Base-by-base conservation (phyloP, 2,113 vertebrate species). In the Alligator sinensis region DNA sequence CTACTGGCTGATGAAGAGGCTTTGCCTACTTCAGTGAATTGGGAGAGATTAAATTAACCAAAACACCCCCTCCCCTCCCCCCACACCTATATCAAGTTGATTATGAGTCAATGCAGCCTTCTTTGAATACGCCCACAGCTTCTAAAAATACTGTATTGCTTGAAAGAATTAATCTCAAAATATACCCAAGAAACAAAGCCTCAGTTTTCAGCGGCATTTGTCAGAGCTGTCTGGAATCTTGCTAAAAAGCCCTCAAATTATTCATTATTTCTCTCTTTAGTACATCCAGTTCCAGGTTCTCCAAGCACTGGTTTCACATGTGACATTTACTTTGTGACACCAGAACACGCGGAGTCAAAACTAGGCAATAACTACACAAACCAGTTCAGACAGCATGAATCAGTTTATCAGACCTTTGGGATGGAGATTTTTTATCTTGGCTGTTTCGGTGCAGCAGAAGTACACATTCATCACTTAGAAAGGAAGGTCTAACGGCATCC, bases 331-430 rank as follows among this genome's bases (percentile, higher is more conserved):
- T 25, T 9, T 10, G 54, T 47, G 77, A 61, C 59, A n/a, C 76
- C 8, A 19, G 47, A 58, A 6, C 66, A 6, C 63, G 5, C 6
- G 0, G 1, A 11, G 63, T 38, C 57, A 28, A 11, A 11, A 4
- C 17, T 1, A 18, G 1, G 58, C 1, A 2, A 47, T 3, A 17
- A 38, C 17, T 17, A 27, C 6, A 21, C 5, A 13, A 27, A 1
- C 21, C 55, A 8, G 55, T 62, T 17, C 76, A 58, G 38, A 30
- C 7, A 34, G 24, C 4, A 13, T 3, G n/a, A 11, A 27, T 9
- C 72, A 38, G 59, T 47, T 13, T 1, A 4, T 74, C 34, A 47
- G 3, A 27, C 11, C 6, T 11, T 16, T 8, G 12, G 12, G 60
- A 1, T 3, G 21, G 28, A 22, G 27, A 28, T 24, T 0, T 10